Evolutionary conservation across 2,888 invertebrate genomes (phyloP).

Genomic region (Deladenus siricidicola): DNA sequence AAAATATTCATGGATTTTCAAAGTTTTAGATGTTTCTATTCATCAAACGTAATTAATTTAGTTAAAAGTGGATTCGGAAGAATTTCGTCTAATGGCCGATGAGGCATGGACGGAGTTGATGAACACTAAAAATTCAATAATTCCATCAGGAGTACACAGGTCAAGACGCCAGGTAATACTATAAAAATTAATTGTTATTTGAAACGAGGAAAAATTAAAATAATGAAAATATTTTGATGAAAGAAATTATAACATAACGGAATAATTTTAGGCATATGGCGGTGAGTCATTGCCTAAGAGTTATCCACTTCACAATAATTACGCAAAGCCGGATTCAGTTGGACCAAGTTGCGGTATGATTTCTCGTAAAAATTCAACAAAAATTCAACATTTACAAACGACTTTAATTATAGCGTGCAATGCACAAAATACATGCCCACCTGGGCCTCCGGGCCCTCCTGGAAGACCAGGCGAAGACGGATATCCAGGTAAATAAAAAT

Average conservation of each 20-base stretch:
- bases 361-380: background rate
- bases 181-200: background rate
- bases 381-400: background rate
- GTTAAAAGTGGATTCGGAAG: slow-evolving; percentile 29
- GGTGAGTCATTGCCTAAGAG: slow-evolving; percentile 23
- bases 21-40: background rate
- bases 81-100: slow-evolving; percentile 30
- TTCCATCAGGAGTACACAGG: slow-evolving; percentile 8
- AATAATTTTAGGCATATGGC: slow-evolving; percentile 22
- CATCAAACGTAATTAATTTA: slow-evolving; percentile 3
- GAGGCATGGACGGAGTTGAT: slow-evolving; percentile 29
- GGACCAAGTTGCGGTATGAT: slow-evolving; percentile 28
- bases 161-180: slow-evolving; percentile 15
- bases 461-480: slow-evolving; percentile 32
- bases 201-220: background rate
- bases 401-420: slow-evolving; percentile 27
- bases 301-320: slow-evolving; percentile 28
- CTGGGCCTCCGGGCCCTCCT: slow-evolving; percentile 32
- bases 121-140: slow-evolving; percentile 7
- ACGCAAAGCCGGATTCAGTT: slow-evolving; percentile 30
- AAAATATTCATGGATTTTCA: background rate
- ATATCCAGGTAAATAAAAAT: slow-evolving; percentile 9
- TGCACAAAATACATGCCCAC: slow-evolving; percentile 29
- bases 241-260: background rate
- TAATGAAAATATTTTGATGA: background rate